Percentiles rank a stretch among this genome's conserved stretches.
These are phyloP conservation scores for Clitarchus hookeri DNA, from an alignment of 2,888 invertebrate species.

Conservation along the genomic window DNA sequence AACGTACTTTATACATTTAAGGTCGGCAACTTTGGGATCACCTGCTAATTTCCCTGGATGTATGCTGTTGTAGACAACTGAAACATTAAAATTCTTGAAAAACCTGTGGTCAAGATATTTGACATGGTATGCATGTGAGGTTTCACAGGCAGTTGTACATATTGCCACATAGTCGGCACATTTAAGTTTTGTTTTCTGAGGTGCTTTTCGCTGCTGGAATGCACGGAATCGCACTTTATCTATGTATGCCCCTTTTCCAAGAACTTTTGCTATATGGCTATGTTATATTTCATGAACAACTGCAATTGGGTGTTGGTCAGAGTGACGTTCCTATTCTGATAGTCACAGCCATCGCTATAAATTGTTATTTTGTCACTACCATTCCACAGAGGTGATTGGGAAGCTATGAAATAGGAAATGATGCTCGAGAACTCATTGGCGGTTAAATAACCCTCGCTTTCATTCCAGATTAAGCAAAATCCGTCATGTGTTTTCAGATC, in stretches of 20 bases:
- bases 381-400: neutral
- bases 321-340: neutral
- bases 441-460: neutral
- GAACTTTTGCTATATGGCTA: neutral
- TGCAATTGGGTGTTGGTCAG: neutral
- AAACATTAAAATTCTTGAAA: neutral
- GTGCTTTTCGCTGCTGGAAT: neutral
- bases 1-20: neutral
- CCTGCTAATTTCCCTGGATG: neutral
- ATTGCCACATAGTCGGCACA: neutral
- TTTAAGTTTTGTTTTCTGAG: neutral
- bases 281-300: neutral
- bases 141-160: neutral
- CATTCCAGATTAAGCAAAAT: neutral
- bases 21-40: neutral
- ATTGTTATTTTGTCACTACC: neutral
- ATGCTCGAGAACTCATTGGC: constrained; percentile 10
- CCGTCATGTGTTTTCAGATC: neutral
- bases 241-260: neutral
- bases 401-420: neutral
- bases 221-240: neutral
- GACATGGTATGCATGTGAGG: neutral
- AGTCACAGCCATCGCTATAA: neutral
- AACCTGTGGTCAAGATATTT: neutral
- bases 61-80: neutral